These are phyloP conservation scores for Trichonephila clavata DNA, from an alignment of 1,140 invertebrate species.

Conservation along the genomic window DNA sequence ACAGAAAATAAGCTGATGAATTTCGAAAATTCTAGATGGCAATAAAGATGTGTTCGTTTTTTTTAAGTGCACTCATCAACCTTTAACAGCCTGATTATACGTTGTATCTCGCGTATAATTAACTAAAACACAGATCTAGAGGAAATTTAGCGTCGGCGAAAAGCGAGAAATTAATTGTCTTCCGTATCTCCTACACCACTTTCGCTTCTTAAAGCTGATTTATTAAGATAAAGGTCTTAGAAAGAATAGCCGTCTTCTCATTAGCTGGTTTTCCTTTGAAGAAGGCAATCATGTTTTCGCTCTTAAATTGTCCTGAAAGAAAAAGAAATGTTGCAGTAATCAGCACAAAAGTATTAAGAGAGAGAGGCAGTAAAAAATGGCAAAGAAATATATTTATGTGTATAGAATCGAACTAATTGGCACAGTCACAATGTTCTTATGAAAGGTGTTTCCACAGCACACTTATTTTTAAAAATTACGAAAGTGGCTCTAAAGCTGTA, in stretches of 20 bases:
- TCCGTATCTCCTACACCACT: background rate
- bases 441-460: too few species aligned
- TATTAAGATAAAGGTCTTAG: background rate
- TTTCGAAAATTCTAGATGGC: background rate
- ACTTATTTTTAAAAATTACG: too few species aligned
- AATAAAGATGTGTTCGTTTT: too few species aligned
- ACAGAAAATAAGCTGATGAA: background rate
- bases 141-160: constrained; percentile 3
- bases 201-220: constrained; percentile 8
- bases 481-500: too few species aligned
- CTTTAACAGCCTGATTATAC: constrained; percentile 9
- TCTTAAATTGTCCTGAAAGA: background rate
- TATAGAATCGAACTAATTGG: background rate
- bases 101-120: constrained; percentile 20
- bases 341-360: background rate
- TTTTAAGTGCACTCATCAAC: constrained; percentile 13
- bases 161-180: constrained; percentile 33
- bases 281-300: background rate
- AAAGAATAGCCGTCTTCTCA: constrained; percentile 5
- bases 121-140: constrained; percentile 2
- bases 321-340: constrained; percentile 22
- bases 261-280: constrained; percentile 9
- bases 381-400: background rate
- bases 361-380: background rate
- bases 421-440: too few species aligned